Evolutionary conservation across 2,797 vertebrate species (phyloP), one percentile per base, ranked within the genome.

Genomic region (Enteromius unitaeniatus): DNA sequence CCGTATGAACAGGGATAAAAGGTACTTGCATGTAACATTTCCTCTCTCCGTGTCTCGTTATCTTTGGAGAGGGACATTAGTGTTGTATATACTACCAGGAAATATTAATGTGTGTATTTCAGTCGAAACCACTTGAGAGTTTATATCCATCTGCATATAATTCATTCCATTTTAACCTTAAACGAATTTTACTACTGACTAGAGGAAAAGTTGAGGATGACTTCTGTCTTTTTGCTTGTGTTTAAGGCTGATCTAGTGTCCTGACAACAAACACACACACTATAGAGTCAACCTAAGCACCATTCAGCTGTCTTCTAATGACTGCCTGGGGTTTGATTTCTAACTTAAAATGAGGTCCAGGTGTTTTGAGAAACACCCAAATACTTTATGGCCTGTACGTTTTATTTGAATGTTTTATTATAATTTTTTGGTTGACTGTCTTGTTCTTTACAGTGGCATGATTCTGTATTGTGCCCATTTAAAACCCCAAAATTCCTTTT

Each of bases 141-240:
- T 37, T 28, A 37, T 55, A 72, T 28, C n/a, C 51, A 65, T 78
- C 42, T 73, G 68, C 65, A 28, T 70, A 9, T 69, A 78, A 76
- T 83, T 76, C 40, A 85, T 74, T 81, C 42, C 28, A 10, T 80
- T 83, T 80, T 77, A 47, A 26, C 82, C 69, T 53, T 85, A 51
- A 72, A 83, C 84, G 64, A 85, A 51, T 69, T 88, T 58, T 86
- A 89, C 90, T 89, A 91, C 90, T 91, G 90, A 91, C 86, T 90
- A 81, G 84, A 78, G 73, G 53, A 79, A 80, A 40, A 81, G 78
- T 34, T 60, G 42, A 47, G 40, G 45, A n/a, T 62, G 40, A 45
- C 64, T 47, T 86, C 58, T 45, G 62, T 28, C 19, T 80, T 19
- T 85, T 62, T 75, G 68, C 49, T 62, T 55, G 11, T 5, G 10